These are phyloP conservation scores for Melospiza melodia DNA, from an alignment of 2,113 vertebrate genomes.

Conservation along the genomic window DNA sequence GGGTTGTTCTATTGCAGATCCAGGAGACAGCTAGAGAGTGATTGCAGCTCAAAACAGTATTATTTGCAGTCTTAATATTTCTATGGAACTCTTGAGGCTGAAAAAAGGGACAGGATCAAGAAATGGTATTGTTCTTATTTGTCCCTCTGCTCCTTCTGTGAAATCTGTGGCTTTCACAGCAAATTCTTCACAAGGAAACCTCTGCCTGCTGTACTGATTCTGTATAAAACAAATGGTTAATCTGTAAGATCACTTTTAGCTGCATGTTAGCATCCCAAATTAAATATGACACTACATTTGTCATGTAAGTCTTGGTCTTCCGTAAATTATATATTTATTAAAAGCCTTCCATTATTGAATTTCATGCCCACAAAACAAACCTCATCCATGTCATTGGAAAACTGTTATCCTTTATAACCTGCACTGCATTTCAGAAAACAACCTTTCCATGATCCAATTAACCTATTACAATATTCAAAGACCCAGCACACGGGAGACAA, in stretches of 20 bases:
- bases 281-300: slow-evolving; percentile 67
- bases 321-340: slow-evolving; percentile 67
- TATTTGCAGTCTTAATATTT: slow-evolving; percentile 47
- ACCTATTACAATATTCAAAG: slow-evolving; percentile 69
- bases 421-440: slow-evolving; percentile 31
- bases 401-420: slow-evolving; percentile 50
- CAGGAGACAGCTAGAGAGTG: slow-evolving; percentile 17
- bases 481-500: slow-evolving; percentile 22
- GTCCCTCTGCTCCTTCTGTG: not conserved
- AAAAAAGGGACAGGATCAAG: slow-evolving; percentile 1
- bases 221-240: slow-evolving; percentile 35
- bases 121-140: not conserved
- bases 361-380: slow-evolving; percentile 60
- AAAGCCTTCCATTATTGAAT: slow-evolving; percentile 66
- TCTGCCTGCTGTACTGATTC: not conserved
- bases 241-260: slow-evolving; percentile 45
- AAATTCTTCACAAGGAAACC: not conserved
- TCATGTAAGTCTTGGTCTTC: slow-evolving; percentile 57
- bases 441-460: slow-evolving; percentile 66
- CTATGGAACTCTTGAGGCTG: slow-evolving; percentile 31
- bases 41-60: slow-evolving; percentile 23
- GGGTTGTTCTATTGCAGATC: not conserved
- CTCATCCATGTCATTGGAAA: slow-evolving; percentile 56
- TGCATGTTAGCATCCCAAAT: slow-evolving; percentile 59
- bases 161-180: not conserved